Evolutionary conservation across 2,888 invertebrate genomes (phyloP), one percentile per base, ranked within the genome.

Genomic region (Oscheius sp.): DNA sequence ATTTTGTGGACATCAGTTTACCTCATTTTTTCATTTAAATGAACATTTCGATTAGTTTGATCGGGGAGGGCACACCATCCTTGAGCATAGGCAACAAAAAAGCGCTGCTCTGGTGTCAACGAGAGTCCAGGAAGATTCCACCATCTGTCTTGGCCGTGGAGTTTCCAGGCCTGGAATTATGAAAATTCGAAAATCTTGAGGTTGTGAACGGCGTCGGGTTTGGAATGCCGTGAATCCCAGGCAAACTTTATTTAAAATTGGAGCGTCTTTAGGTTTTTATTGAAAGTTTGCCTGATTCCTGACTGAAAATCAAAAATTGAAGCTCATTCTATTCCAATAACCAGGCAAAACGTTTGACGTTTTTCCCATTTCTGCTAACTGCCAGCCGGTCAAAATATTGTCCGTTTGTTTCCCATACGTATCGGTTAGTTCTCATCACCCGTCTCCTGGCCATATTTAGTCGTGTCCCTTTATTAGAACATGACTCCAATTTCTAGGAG

Each of bases 61-160:
- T 75, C 69, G 45, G 64, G 53, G 1, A 76, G 56, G 29, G 80
- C 76, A 71, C 80, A 80, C 80, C 80, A 80, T 21, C 76, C 73
- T 58, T 80, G 80, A 0, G 80, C 73, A 29, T 76, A 80, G 7
- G 80, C 64, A n/a, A 80, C 53, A 68, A 80, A 80, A 63, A 80
- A 80, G 23, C 77, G 58, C 49, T 80, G 78, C 2, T 76, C 76
- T 23, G 77, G 76, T 2, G 75, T 73, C 27, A 76, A 59, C 21
- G 61, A 71, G 1, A 77, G 55, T 13, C 77, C 77, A 1, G 76
- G 71, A 41, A 76, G 46, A 9, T 56, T 23, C 9, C 29, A 41
- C 21, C 68, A 69, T 2, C 13, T 61, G 23, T 72, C 58, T 6
- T 43, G 59, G 18, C 79, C 76, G 49, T 73, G 58, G 7, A 56